Evolutionary conservation across 2,797 vertebrate species (phyloP).

Genomic region (Myripristis jacobus): DNA sequence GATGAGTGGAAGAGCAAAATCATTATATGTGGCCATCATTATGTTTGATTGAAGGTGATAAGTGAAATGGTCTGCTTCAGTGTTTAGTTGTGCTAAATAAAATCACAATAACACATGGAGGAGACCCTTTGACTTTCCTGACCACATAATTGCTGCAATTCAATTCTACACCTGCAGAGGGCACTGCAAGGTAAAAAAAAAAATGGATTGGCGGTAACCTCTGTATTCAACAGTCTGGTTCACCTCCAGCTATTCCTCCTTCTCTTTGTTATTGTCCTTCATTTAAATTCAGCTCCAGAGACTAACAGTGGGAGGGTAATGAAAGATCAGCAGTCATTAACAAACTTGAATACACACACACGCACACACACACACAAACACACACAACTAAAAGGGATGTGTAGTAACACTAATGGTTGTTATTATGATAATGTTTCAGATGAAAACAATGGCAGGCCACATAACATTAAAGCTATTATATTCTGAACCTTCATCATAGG

Average conservation of each 20-base stretch:
- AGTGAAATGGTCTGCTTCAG: too few relatives aligned
- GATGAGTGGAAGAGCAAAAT: too few relatives aligned
- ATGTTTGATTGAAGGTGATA: too few relatives aligned
- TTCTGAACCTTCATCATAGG: constrained; percentile 21
- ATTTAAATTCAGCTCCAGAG: constrained; percentile 65
- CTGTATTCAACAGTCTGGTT: constrained; percentile 19
- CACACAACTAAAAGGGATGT: constrained; percentile 1
- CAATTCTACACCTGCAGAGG: constrained; percentile 66
- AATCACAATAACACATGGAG: too few relatives aligned
- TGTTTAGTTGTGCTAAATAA: too few relatives aligned
- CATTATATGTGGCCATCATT: too few relatives aligned
- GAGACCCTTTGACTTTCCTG: not conserved
- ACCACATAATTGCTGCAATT: constrained; percentile 28
- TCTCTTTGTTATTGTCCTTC: constrained; percentile 47
- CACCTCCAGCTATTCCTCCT: constrained; percentile 14
- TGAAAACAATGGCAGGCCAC: constrained; percentile 21
- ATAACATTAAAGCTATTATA: constrained; percentile 11
- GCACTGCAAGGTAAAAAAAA: constrained; percentile 64
- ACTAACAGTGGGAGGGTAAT: constrained; percentile 55
- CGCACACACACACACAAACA: constrained; percentile 13
- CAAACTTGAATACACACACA: constrained; percentile 22
- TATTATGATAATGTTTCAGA: constrained; percentile 14
- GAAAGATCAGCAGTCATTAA: constrained; percentile 59
- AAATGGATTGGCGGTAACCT: constrained; percentile 1
- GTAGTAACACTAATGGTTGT: constrained; percentile 3